These are phyloP conservation scores for Alces alces DNA, from an alignment of 2,113 vertebrate genomes.

Conservation along the genomic window DNA sequence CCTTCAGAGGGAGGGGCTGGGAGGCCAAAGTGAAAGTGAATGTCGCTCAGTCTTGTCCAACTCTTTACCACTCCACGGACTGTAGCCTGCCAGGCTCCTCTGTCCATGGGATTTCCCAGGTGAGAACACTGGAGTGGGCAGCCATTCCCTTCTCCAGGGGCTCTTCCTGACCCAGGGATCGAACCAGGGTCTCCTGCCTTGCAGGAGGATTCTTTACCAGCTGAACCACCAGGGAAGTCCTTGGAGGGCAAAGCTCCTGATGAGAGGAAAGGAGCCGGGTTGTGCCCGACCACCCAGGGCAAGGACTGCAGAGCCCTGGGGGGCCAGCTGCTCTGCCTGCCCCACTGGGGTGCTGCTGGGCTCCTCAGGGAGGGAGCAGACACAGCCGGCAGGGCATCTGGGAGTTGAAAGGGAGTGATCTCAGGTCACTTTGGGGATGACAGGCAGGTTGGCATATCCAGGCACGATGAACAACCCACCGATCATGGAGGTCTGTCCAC, in stretches of 20 bases:
- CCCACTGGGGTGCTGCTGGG: neutral
- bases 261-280: neutral
- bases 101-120: neutral
- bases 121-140: neutral
- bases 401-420: neutral
- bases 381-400: neutral
- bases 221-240: neutral
- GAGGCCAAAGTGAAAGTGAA: neutral
- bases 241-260: neutral
- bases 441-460: neutral
- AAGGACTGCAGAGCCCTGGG: neutral
- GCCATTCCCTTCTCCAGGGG: neutral
- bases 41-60: neutral
- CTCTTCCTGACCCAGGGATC: neutral
- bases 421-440: neutral
- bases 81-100: neutral
- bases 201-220: neutral
- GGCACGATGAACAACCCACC: rapidly evolving
- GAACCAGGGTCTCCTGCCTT: neutral
- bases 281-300: neutral
- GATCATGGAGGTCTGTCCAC: rapidly evolving
- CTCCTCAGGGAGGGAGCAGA: neutral
- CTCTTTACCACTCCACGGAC: neutral
- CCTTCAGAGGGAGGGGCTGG: neutral
- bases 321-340: neutral